Evolutionary conservation across 1,140 invertebrate species (phyloP), one percentile per base, ranked within the genome.

Genomic region (Planococcus citri): DNA sequence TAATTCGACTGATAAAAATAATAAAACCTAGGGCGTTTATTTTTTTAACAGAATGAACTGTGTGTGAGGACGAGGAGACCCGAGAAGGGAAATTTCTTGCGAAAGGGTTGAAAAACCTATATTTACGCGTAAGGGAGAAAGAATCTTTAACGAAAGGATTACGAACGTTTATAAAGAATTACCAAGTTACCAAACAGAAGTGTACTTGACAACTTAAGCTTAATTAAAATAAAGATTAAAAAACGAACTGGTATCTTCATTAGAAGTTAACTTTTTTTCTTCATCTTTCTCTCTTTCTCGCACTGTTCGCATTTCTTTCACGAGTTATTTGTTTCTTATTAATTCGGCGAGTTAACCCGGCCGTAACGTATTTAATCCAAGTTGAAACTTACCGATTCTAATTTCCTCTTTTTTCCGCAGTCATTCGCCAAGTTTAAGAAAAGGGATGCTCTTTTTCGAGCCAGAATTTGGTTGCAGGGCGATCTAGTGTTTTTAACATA

Each of bases 191-290:
- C 60, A 20, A 64, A 64, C 60, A 64, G 60, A 64, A 64, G 60
- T 64, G 60, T 64, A 64, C 60, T 64, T 64, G 60, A 64, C 60
- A 64, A 64, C 3, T 64, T 64, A 64, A 64, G 60, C 60, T 64
- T 64, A 64, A 64, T 64, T 64, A 64, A 64, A 64, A 64, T 27
- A 64, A 64, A 64, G 60, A 64, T 64, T 64, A 64, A 64, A 64
- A 64, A 64, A 64, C 60, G 57, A 60, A 60, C 57, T 60, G 57
- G 57, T 64, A 64, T 64, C 60, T 64, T 64, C 22, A 64, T 64
- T 64, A 64, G 60, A 64, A 58, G 60, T 25, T 24, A 64, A 64
- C 60, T 64, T 64, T 22, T 58, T 58, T 58, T 17, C 17, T 58
- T 58, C 60, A 9, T 17, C 10, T 25, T 24, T 60, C 57, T 22